Evolutionary conservation across 2,888 invertebrate genomes (phyloP).

Genomic region (Drosophila neoperkinsi): DNA sequence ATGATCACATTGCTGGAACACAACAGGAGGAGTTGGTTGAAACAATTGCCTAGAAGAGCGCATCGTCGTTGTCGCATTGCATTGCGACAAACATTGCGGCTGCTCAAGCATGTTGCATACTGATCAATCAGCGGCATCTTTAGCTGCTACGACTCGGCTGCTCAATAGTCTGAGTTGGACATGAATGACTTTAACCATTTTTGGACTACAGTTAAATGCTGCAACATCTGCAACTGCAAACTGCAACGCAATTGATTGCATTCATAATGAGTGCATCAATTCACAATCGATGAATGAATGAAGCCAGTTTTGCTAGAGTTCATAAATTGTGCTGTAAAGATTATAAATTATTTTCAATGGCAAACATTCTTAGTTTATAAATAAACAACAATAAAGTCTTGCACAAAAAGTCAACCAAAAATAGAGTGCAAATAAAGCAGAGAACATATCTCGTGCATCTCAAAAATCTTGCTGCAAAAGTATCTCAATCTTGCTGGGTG

Average conservation of each 20-base stretch:
- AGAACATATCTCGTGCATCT: constrained; percentile 17
- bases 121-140: constrained; percentile 82
- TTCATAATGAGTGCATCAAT: constrained; percentile 72
- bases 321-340: constrained; percentile 72
- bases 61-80: constrained; percentile 44
- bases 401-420: constrained; percentile 48
- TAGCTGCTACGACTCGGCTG: constrained; percentile 27
- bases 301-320: constrained; percentile 38
- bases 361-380: constrained; percentile 75
- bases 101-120: constrained; percentile 81
- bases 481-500: constrained; percentile 37
- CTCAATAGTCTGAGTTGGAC: constrained; percentile 31
- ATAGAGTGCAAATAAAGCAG: constrained; percentile 20
- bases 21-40: constrained; percentile 37
- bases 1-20: constrained; percentile 22
- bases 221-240: constrained; percentile 33
- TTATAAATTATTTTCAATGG: constrained; percentile 84
- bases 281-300: constrained; percentile 55
- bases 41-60: constrained; percentile 70
- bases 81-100: constrained; percentile 72
- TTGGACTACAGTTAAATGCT: constrained; percentile 81
- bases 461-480: constrained; percentile 12
- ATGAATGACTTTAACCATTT: constrained; percentile 83
- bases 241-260: constrained; percentile 73
- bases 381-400: constrained; percentile 65